Conservation (phyloP, 2,797 vertebrate species). For the Avahi laniger region DNA sequence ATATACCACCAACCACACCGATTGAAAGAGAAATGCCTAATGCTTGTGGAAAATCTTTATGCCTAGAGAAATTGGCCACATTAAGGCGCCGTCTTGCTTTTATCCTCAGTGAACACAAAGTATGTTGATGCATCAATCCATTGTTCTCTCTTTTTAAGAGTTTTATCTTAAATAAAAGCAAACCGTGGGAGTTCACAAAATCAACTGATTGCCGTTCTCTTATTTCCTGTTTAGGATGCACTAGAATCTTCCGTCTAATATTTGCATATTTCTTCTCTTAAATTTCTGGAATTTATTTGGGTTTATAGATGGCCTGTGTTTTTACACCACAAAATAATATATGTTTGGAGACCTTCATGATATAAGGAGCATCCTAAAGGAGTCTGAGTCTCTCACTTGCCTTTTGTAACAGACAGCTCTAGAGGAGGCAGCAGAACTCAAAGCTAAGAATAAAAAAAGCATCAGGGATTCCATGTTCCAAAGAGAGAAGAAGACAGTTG, state of each 20-base stretch:
- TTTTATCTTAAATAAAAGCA: constrained; percentile 20
- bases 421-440: background rate
- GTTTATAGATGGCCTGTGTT: background rate
- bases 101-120: background rate
- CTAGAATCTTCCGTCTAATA: background rate
- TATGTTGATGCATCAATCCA: background rate
- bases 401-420: background rate
- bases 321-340: background rate
- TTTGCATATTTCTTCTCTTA: background rate
- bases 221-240: background rate
- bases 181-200: background rate
- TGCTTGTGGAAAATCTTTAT: constrained; percentile 37
- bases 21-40: constrained; percentile 42
- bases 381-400: background rate
- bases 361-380: background rate
- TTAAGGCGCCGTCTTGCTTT: background rate
- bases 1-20: constrained; percentile 12
- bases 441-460: background rate
- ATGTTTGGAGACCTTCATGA: background rate
- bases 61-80: constrained; percentile 46
- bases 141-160: background rate
- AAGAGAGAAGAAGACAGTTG: background rate
- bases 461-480: background rate
- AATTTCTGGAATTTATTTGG: background rate
- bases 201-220: background rate